Base-by-base conservation (phyloP, 2,797 vertebrate species). In the Naso thynnoides region DNA sequence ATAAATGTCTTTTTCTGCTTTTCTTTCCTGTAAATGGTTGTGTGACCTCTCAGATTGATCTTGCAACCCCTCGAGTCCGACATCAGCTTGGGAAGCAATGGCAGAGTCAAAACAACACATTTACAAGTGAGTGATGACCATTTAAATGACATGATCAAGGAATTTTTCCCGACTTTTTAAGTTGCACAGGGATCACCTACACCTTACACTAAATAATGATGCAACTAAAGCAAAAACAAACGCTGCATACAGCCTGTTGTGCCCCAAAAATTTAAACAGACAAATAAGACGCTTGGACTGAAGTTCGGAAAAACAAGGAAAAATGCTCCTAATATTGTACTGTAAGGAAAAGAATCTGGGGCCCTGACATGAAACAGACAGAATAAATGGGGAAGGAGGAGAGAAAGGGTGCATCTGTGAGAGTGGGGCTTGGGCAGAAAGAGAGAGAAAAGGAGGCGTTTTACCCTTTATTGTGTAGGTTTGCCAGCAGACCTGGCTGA, bases 401-500 rank as follows among this genome's bases (percentile, higher is more conserved):
- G 38, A 55, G 16, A 11, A 49, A 49, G 16, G n/a, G 16, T 6
- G 58, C 15, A 33, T 52, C 11, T 19, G 13, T 59, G 47, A 62
- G 56, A 73, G 36, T 5, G 9, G 19, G 50, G 0, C 14, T 57
- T 0, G 18, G 39, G 8, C 4, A 23, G 0, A 48, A 26, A 48
- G 2, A 27, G 21, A 16, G 16, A 21, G 21, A 26, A 23, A 16
- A 49, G n/a, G 14, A 59, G 66, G 0, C 18, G 60, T 78, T 77
- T 82, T 75, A 9, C 7, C 50, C 42, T 75, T 57, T 45, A 49
- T 58, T 27, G 48, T 29, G 52, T 31, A 18, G 58, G 39, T 70
- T 84, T 66, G 62, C 41, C 84, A 36, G 60, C 59, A 47, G 73
- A 86, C 72, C 84, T 87, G 62, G 71, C 76, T n/a, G 29, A 86